A percentile compares a stretch with the other conserved stretches of the same genome.
These are phyloP conservation scores for Pangasius sanitwongsei DNA, from an alignment of 2,797 vertebrate genomes.

Conservation along the genomic window DNA sequence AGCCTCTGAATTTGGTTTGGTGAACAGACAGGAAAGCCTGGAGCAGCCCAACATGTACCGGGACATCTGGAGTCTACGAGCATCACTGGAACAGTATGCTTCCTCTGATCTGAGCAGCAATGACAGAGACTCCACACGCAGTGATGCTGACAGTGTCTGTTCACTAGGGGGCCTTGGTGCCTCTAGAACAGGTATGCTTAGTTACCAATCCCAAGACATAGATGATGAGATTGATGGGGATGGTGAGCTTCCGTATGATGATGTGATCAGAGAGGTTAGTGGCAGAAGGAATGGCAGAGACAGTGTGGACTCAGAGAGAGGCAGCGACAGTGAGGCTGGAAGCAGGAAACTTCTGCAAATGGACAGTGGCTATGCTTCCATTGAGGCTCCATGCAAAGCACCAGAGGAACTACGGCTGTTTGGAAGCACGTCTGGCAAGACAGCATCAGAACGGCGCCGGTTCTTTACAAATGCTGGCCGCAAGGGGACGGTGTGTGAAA, in stretches of 20 bases:
- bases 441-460: conserved; percentile 83
- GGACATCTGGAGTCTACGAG: conserved; percentile 95
- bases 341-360: conserved; percentile 93
- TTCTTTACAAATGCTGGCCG: conserved; percentile 86
- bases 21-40: conserved; percentile 65
- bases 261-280: conserved; percentile 57
- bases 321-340: conserved; percentile 75
- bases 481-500: conserved; percentile 87
- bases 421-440: conserved; percentile 76
- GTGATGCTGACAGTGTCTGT: conserved; percentile 87
- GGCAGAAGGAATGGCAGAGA: conserved; percentile 63
- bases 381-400: conserved; percentile 85
- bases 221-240: conserved; percentile 78
- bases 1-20: conserved; percentile 51
- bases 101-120: conserved; percentile 92
- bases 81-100: conserved; percentile 90
- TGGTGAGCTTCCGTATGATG: conserved; percentile 59
- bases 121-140: conserved; percentile 90
- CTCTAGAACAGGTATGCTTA: conserved; percentile 49
- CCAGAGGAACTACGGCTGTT: conserved; percentile 81
- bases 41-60: conserved; percentile 83
- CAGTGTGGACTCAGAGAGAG: conserved; percentile 60
- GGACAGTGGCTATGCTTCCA: conserved; percentile 97
- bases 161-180: conserved; percentile 73
- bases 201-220: conserved; percentile 78